phyloP scores from a whole-genome alignment of 92 coral and sea anemone species.

The Bergia puertoricense region DNA sequence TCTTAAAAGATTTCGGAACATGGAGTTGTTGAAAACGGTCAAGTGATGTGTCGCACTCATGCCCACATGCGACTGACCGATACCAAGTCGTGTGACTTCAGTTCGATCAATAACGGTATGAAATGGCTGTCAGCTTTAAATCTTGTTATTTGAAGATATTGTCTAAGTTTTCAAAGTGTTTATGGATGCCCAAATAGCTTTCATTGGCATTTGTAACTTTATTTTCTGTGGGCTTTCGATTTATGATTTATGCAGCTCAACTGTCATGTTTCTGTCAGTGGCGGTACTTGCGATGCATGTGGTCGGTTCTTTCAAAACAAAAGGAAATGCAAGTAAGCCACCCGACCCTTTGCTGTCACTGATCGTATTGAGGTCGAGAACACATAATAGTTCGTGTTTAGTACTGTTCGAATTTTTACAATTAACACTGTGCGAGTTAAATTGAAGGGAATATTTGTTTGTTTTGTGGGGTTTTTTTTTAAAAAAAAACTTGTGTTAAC shows the following conservation, averaged over 20 bases:
- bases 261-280: constrained; percentile 19
- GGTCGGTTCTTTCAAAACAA: constrained; percentile 9
- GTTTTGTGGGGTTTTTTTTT: no score
- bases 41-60: background rate
- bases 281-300: background rate
- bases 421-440: no score
- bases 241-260: background rate
- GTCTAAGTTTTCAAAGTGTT: background rate
- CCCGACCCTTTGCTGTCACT: background rate
- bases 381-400: no score
- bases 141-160: background rate
- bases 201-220: background rate
- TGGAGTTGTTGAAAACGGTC: background rate
- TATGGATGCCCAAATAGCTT: background rate
- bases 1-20: background rate
- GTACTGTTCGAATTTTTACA: no score
- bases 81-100: constrained; percentile 14
- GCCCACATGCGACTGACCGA: background rate
- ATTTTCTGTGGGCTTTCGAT: background rate
- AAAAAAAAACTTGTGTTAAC: no score
- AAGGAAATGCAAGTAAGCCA: background rate
- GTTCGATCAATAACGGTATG: background rate
- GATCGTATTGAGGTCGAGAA: no score
- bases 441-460: no score
- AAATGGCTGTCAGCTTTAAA: background rate